Evolutionary conservation across 2,113 vertebrate genomes (phyloP).

Genomic region (Cottus gobio): DNA sequence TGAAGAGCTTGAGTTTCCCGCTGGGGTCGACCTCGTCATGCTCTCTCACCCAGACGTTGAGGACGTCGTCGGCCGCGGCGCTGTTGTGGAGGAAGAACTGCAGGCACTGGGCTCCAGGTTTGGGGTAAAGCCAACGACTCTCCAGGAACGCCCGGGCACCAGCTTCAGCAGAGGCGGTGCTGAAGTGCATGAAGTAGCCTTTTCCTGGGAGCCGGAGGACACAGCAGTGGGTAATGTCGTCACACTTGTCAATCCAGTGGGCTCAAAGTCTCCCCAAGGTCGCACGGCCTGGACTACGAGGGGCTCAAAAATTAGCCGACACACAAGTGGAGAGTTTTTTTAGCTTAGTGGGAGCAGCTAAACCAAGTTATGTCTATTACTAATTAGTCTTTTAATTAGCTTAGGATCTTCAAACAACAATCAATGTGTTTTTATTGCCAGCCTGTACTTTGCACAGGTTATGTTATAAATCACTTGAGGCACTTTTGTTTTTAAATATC

Average conservation of each 20-base stretch:
- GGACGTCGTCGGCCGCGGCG: slow-evolving; percentile 75
- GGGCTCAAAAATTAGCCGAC: not conserved
- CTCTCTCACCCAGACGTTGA: slow-evolving; percentile 85
- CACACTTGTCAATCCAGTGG: not conserved
- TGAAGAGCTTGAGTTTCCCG: slow-evolving; percentile 75
- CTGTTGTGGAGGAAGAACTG: slow-evolving; percentile 90
- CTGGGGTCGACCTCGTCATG: slow-evolving; percentile 69
- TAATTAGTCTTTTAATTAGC: not conserved
- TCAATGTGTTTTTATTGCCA: not conserved
- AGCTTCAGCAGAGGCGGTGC: slow-evolving; percentile 66
- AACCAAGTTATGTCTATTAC: not conserved
- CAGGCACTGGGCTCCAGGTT: slow-evolving; percentile 88
- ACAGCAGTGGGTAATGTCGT: not conserved
- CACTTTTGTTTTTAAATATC: slow-evolving; percentile 15
- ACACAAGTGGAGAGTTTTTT: not conserved
- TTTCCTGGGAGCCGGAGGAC: slow-evolving; percentile 73
- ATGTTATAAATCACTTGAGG: slow-evolving; percentile 17
- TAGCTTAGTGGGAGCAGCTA: not conserved
- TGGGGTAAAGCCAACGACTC: slow-evolving; percentile 86
- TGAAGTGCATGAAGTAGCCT: slow-evolving; percentile 92
- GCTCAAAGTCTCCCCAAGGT: not conserved
- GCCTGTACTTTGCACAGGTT: slow-evolving; percentile 37
- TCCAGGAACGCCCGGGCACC: slow-evolving; percentile 81
- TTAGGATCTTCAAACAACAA: not conserved
- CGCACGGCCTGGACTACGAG: not conserved